These are phyloP conservation scores for Trichonephila clavipes DNA, from an alignment of 1,140 invertebrate species.

Conservation along the genomic window DNA sequence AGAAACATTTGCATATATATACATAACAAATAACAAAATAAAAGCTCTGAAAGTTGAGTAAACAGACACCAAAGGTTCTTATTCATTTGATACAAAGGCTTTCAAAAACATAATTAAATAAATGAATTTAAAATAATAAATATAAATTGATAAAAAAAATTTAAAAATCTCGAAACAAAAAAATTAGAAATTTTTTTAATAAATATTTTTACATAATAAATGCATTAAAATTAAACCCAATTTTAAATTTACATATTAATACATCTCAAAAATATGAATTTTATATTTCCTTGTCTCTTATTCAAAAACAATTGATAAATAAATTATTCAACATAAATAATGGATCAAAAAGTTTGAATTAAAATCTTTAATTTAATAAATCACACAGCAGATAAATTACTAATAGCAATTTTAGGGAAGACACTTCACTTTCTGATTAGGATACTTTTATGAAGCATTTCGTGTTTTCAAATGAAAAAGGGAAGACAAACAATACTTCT, in stretches of 20 bases:
- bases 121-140: neutral
- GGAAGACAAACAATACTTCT: neutral
- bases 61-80: neutral
- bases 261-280: no score
- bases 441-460: neutral
- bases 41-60: neutral
- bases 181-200: neutral
- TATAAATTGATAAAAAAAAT: neutral
- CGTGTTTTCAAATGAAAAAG: neutral
- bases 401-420: neutral
- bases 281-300: no score
- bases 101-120: neutral
- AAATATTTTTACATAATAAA: neutral
- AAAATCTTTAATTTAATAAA: neutral
- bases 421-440: neutral
- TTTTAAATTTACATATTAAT: no score
- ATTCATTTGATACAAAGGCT: conserved; percentile 13
- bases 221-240: neutral
- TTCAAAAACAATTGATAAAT: no score
- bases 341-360: neutral
- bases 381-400: neutral
- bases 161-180: neutral
- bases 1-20: neutral
- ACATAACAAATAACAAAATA: neutral
- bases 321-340: neutral